Evolutionary conservation across 1,140 invertebrate species (phyloP).

Genomic region (Ostrea edulis): DNA sequence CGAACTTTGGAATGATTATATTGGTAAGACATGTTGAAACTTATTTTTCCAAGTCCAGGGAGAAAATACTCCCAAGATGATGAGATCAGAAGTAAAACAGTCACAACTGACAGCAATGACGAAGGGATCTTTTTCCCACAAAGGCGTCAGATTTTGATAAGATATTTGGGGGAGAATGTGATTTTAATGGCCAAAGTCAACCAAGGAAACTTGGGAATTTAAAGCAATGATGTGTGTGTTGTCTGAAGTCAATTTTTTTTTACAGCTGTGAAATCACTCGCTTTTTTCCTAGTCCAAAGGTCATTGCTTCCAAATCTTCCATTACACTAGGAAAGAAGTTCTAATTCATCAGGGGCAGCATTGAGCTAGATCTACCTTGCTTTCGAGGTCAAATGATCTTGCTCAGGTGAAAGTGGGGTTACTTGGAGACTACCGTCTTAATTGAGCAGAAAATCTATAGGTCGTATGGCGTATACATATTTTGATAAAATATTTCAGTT

Average conservation of each 20-base stretch:
- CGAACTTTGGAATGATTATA: conserved; percentile 93
- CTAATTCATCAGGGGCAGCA: neutral
- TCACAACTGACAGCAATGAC: neutral
- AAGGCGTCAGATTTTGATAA: neutral
- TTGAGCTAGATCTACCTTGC: neutral
- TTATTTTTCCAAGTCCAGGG: neutral
- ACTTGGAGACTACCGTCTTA: neutral
- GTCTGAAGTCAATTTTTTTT: neutral
- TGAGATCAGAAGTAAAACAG: conserved; percentile 12
- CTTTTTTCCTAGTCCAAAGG: neutral
- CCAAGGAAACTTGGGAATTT: neutral
- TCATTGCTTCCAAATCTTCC: conserved; percentile 19
- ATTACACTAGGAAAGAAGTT: neutral
- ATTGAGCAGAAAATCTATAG: conserved; percentile 33
- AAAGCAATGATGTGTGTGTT: neutral
- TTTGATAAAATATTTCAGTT: neutral
- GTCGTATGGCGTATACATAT: neutral
- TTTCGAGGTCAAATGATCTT: neutral
- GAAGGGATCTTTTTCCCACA: conserved; percentile 20
- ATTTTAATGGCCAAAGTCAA: conserved; percentile 26
- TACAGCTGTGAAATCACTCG: neutral
- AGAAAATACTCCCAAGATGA: conserved; percentile 6
- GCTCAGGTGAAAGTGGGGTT: conserved; percentile 2
- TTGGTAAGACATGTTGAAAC: conserved; percentile 84
- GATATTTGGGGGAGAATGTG: neutral